These are phyloP conservation scores for Agrotis ipsilon DNA, from an alignment of 2,888 invertebrate species.

Conservation along the genomic window DNA sequence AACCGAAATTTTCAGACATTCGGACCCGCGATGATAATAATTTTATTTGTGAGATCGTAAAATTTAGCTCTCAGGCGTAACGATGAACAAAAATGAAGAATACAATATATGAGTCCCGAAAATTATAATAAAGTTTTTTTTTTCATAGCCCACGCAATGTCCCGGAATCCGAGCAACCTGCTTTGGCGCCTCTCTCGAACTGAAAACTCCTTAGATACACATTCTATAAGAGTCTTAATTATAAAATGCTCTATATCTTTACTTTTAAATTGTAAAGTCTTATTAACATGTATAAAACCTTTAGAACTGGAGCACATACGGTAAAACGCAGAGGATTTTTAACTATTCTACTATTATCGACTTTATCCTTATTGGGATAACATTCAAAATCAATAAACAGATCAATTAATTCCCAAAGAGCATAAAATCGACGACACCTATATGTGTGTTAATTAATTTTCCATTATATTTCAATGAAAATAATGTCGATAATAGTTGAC, in stretches of 20 bases:
- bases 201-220: not conserved
- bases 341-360: no score
- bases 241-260: conserved; percentile 25
- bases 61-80: conserved; percentile 33
- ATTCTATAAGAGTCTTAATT: conserved; percentile 33
- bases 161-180: conserved; percentile 14
- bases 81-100: conserved; percentile 11
- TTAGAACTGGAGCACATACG: no score
- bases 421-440: no score
- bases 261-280: conserved; percentile 19
- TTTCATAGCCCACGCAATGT: conserved; percentile 43
- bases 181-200: conserved; percentile 32
- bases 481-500: no score
- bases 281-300: conserved; percentile 14
- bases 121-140: conserved; percentile 24
- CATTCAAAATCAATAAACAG: no score
- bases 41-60: conserved; percentile 47
- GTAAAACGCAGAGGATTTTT: no score
- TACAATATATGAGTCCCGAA: conserved; percentile 36
- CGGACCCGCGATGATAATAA: not conserved
- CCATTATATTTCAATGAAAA: no score
- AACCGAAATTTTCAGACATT: not conserved
- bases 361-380: no score
- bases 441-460: no score
- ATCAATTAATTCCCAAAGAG: no score